Conservation (phyloP, 2,888 invertebrate species). For the Papilio gigon region DNA sequence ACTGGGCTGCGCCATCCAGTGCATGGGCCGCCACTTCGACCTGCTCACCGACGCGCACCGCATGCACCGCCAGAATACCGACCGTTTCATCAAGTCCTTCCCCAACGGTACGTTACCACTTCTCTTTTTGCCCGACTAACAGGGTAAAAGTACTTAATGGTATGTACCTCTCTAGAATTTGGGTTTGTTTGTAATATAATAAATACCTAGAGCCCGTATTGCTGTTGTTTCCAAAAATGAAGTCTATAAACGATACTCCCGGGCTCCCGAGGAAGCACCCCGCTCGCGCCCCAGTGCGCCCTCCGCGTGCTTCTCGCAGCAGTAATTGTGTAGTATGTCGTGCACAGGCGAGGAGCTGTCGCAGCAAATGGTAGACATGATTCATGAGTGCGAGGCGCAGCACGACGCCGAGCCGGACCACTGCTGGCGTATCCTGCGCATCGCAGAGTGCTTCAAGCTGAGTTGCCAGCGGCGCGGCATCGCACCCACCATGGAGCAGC, state of each 20-base stretch:
- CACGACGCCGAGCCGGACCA: constrained; percentile 61
- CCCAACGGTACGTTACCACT: constrained; percentile 61
- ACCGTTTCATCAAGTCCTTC: constrained; percentile 70
- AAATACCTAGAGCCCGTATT: too few species aligned
- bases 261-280: too few species aligned
- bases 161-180: not conserved
- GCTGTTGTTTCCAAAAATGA: too few species aligned
- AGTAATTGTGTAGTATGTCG: not conserved
- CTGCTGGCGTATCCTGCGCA: constrained; percentile 70
- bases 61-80: constrained; percentile 74
- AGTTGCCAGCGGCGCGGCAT: constrained; percentile 56
- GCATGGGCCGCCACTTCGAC: constrained; percentile 74
- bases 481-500: constrained; percentile 68
- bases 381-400: constrained; percentile 65
- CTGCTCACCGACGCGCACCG: constrained; percentile 70
- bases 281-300: too few species aligned
- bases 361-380: constrained; percentile 60
- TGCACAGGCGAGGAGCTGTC: constrained; percentile 61
- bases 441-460: constrained; percentile 70
- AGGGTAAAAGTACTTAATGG: not conserved
- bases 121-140: not conserved
- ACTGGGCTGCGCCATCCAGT: constrained; percentile 75
- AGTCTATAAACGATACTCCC: not conserved
- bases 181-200: too few species aligned
- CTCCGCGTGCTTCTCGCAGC: too few species aligned